These are phyloP conservation scores for Battus philenor DNA, from an alignment of 1,140 invertebrate genomes.

Conservation along the genomic window DNA sequence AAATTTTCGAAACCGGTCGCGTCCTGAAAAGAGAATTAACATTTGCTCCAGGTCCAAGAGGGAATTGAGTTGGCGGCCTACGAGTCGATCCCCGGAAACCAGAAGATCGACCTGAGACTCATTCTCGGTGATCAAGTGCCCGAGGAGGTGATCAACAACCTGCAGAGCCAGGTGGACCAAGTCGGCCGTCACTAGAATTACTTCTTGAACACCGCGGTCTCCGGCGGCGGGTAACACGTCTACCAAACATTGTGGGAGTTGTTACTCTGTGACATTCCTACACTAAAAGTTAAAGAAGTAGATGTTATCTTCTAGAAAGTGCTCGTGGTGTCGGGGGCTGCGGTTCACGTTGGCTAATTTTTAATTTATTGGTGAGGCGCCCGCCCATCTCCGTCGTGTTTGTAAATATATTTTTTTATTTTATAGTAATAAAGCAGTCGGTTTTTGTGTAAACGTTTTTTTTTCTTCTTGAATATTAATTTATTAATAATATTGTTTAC, in stretches of 20 bases:
- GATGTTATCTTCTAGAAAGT: too few species aligned
- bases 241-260: too few species aligned
- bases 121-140: conserved; percentile 89
- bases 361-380: conserved; percentile 65
- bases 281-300: background rate
- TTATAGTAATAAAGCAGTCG: conserved; percentile 45
- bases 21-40: too few species aligned
- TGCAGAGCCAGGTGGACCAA: conserved; percentile 87
- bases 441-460: conserved; percentile 25
- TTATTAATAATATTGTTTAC: too few species aligned
- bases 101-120: conserved; percentile 87
- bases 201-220: background rate
- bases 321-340: too few species aligned
- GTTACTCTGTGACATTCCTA: too few species aligned
- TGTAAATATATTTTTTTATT: conserved; percentile 51
- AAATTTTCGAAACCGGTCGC: too few species aligned
- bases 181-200: conserved; percentile 82
- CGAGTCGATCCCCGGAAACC: conserved; percentile 88
- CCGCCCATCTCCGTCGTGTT: conserved; percentile 56
- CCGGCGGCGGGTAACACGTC: too few species aligned
- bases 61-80: conserved; percentile 89
- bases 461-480: conserved; percentile 24
- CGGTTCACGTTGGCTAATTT: conserved; percentile 35
- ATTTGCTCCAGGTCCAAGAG: conserved; percentile 87
- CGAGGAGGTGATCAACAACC: conserved; percentile 90